Percentiles rank a stretch among this genome's conserved stretches.
Evolutionary conservation across 2,888 invertebrate species (phyloP).

Genomic region (Punctoribates punctum): DNA sequence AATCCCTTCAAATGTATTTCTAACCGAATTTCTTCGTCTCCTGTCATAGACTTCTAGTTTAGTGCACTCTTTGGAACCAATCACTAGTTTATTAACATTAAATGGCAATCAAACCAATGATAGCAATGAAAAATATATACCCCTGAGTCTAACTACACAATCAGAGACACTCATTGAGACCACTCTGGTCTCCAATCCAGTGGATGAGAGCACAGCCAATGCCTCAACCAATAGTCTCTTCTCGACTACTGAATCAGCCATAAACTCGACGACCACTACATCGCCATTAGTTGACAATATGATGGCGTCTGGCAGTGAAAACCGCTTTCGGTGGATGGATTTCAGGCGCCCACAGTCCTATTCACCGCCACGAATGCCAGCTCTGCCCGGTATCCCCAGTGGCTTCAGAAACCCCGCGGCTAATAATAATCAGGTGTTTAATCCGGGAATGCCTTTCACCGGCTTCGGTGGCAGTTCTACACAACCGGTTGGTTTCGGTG

Average conservation of each 20-base stretch:
- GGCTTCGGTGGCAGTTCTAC: constrained; percentile 42
- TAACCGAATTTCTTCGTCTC: background rate
- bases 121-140: constrained; percentile 25
- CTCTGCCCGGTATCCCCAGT: constrained; percentile 42
- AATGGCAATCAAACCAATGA: constrained; percentile 15
- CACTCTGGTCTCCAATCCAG: background rate
- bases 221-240: background rate
- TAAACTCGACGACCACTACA: constrained; percentile 5
- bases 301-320: constrained; percentile 38
- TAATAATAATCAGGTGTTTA: constrained; percentile 32
- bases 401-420: constrained; percentile 44
- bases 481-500: constrained; percentile 44
- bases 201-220: constrained; percentile 20
- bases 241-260: background rate
- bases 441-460: constrained; percentile 34
- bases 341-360: constrained; percentile 39
- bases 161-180: background rate
- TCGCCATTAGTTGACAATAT: constrained; percentile 15
- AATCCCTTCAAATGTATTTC: background rate
- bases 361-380: constrained; percentile 41
- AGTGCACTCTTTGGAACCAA: constrained; percentile 20
- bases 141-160: constrained; percentile 3
- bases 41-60: constrained; percentile 13
- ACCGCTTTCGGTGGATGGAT: constrained; percentile 43
- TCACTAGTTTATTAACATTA: constrained; percentile 23